phyloP scores from a whole-genome alignment of 2,888 invertebrate genomes.

The Sepiola atlantica region DNA sequence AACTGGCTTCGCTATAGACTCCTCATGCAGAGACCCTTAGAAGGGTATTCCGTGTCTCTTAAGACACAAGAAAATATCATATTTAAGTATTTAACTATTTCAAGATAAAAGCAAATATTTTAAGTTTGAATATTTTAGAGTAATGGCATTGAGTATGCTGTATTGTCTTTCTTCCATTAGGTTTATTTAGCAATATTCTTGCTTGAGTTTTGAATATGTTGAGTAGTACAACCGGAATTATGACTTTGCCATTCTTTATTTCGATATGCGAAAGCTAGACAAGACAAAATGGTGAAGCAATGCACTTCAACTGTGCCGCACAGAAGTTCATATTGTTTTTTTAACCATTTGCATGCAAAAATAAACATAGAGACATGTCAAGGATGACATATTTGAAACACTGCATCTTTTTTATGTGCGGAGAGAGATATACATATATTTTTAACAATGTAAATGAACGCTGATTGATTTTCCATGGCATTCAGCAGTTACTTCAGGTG shows the following conservation, averaged over 20 bases:
- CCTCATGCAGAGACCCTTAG: too few relatives aligned
- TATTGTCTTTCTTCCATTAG: neutral
- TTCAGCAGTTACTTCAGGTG: too few relatives aligned
- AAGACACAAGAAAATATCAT: too few relatives aligned
- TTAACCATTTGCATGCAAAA: neutral
- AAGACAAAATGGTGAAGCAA: neutral
- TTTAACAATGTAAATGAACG: too few relatives aligned
- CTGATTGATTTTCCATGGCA: too few relatives aligned
- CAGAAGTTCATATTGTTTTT: neutral
- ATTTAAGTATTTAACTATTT: too few relatives aligned
- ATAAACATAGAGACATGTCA: neutral
- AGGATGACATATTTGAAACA: neutral
- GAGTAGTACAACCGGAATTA: neutral
- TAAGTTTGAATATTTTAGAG: neutral
- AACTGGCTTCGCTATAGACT: too few relatives aligned
- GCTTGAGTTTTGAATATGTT: neutral
- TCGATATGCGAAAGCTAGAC: neutral
- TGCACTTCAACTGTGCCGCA: neutral
- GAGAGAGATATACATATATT: too few relatives aligned
- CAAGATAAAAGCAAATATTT: too few relatives aligned
- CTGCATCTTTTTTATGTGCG: neutral
- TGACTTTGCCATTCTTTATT: neutral
- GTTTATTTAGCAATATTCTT: neutral
- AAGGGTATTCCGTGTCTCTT: too few relatives aligned
- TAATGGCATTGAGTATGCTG: neutral